Conservation (phyloP, 1,140 invertebrate species). For the Ceratosolen solmsi region DNA sequence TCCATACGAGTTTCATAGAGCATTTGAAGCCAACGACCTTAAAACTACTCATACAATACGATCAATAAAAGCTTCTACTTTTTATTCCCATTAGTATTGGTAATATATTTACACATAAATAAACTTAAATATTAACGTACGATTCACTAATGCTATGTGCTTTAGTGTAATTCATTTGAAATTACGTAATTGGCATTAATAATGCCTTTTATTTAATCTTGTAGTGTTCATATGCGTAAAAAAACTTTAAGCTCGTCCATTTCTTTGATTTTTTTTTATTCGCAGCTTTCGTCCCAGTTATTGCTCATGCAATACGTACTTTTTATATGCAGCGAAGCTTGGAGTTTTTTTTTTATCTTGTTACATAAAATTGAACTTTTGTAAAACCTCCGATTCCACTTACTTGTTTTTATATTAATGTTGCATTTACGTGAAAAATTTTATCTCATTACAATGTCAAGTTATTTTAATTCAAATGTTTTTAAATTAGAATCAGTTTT, state of each 20-base stretch:
- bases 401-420: neutral
- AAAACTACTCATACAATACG: too few species aligned
- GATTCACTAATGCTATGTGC: too few species aligned
- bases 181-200: neutral
- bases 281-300: neutral
- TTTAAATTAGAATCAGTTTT: neutral
- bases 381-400: neutral
- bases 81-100: neutral
- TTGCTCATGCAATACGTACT: neutral
- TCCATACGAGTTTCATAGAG: too few species aligned
- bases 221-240: neutral
- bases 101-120: neutral
- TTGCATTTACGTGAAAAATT: neutral
- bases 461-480: neutral
- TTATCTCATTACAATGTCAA: neutral
- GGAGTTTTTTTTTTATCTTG: neutral
- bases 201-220: neutral
- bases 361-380: constrained; percentile 5
- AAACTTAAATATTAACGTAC: neutral
- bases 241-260: constrained; percentile 4
- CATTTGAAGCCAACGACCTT: too few species aligned
- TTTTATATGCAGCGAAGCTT: constrained; percentile 23
- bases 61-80: neutral
- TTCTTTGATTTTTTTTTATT: constrained; percentile 37
- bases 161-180: too few species aligned